Percentiles rank a stretch among this genome's conserved stretches.
Evolutionary conservation across 2,113 vertebrate species (phyloP).

Genomic region (Poecile atricapillus): DNA sequence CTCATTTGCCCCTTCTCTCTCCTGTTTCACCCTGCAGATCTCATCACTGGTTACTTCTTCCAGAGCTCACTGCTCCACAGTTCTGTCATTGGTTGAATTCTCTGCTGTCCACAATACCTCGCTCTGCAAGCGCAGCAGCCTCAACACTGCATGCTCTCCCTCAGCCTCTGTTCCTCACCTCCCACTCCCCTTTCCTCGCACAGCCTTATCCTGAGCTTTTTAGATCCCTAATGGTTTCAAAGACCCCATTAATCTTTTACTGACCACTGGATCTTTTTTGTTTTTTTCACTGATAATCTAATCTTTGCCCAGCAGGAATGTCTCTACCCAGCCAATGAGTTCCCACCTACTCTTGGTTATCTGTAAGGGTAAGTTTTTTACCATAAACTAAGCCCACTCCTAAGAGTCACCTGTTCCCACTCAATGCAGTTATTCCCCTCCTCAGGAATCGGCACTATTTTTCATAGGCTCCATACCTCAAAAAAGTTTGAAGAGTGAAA

Average conservation of each 20-base stretch:
- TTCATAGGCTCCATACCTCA: background rate
- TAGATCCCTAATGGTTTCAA: background rate
- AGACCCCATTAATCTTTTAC: background rate
- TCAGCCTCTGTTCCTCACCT: background rate
- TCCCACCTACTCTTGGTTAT: background rate
- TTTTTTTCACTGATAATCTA: background rate
- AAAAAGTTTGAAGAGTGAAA: background rate
- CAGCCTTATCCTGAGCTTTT: background rate
- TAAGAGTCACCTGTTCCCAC: background rate
- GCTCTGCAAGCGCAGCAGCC: background rate
- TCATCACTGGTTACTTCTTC: background rate
- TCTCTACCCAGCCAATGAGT: background rate
- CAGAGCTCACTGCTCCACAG: background rate
- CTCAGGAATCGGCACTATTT: background rate
- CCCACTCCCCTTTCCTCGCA: background rate
- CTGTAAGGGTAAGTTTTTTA: background rate
- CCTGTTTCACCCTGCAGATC: background rate
- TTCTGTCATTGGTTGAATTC: background rate
- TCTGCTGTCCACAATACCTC: background rate
- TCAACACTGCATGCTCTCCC: fast-evolving
- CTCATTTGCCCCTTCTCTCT: background rate
- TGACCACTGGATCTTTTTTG: background rate
- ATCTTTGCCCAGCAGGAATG: background rate
- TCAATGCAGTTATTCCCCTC: background rate
- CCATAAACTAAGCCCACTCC: background rate